Evolutionary conservation across 2,113 vertebrate genomes (phyloP), one percentile per base, ranked within the genome.

Genomic region (Progne subis): DNA sequence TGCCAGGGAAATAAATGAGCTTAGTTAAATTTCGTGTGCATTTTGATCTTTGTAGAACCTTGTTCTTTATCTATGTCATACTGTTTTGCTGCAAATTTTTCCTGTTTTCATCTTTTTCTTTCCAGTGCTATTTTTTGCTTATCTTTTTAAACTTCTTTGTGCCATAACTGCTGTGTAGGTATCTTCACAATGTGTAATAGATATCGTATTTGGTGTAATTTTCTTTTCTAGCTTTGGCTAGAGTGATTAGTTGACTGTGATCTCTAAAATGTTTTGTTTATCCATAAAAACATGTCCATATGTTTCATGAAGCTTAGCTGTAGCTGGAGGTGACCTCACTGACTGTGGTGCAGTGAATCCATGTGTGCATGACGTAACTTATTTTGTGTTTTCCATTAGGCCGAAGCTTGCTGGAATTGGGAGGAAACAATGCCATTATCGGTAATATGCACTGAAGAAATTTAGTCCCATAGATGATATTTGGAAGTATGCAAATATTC

Each of bases 341-440:
- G 39, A 13, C 26, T 52, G 64, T 53, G 6, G 34, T 49, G 12
- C 18, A 18, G 9, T 63, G 41, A 65, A 52, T 65, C 60, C 7
- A 2, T 13, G 8, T 46, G 9, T 0, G 0, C 12, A 5, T 84
- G 46, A 43, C 5, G 1, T 60, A 79, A 94, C 21, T 63, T 94
- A 13, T 32, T 89, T 90, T 50, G 25, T 98, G 16, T 93, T 94
- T 94, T 86, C 92, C 74, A 39, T 59, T 95, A 98, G 99, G 99
- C 80, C 99, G 98, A 71, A 98, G 98, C 86, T 96, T 99, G 64
- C 95, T 99, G 92, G 99, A 99, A 94, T 98, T 99, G 14, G 99
- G 99, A 81, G 99, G 99, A 92, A 99, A 99, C 98, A 99, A 99
- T 63, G 99, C 99, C 46, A 99, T 99, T 92, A 98, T 99, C 65